These are phyloP conservation scores for Marmota flaviventris DNA, from an alignment of 2,113 vertebrate species.

Conservation along the genomic window DNA sequence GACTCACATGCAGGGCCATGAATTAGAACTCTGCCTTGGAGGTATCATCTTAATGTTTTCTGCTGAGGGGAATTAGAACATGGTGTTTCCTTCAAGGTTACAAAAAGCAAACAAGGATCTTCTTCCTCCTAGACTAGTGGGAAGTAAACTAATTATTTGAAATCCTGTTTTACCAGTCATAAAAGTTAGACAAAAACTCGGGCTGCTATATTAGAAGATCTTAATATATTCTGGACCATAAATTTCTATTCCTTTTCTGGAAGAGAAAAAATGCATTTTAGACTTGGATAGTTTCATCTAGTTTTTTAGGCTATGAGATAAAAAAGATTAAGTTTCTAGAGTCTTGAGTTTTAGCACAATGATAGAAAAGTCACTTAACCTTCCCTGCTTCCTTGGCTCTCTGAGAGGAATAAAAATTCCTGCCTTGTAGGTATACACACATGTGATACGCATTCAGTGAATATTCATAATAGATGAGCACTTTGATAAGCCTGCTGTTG, in stretches of 20 bases:
- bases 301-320: background rate
- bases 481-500: constrained; percentile 14
- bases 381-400: background rate
- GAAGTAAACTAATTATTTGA: constrained; percentile 63
- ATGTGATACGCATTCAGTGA: background rate
- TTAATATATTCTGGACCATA: background rate
- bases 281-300: background rate
- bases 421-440: background rate
- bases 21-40: background rate
- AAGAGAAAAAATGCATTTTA: constrained; percentile 58
- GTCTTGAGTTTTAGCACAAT: background rate
- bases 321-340: background rate
- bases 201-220: constrained; percentile 3
- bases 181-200: constrained; percentile 61
- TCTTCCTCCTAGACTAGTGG: constrained; percentile 10
- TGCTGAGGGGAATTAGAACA: constrained; percentile 34
- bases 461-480: background rate
- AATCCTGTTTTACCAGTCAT: constrained; percentile 55
- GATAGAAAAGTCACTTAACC: background rate
- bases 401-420: background rate
- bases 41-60: constrained; percentile 40
- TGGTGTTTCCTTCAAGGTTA: constrained; percentile 75
- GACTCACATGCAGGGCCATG: background rate
- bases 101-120: constrained; percentile 54
- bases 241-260: constrained; percentile 67